Conservation (phyloP, 2,113 vertebrate genomes). For the Papio anubis region DNA sequence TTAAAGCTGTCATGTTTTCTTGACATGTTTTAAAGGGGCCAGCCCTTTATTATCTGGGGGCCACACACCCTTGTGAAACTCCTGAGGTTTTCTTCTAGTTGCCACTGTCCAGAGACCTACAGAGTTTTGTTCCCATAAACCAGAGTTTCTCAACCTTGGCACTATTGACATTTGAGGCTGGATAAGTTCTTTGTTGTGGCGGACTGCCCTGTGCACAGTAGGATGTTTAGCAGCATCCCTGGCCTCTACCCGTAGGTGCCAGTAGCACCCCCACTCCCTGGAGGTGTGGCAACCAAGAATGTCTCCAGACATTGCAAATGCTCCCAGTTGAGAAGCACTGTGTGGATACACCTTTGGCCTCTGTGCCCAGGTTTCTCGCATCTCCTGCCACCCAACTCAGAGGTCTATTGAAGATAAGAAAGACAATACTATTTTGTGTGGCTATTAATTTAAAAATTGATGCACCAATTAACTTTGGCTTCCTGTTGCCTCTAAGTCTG, state of each 20-base stretch:
- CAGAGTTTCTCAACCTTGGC: background rate
- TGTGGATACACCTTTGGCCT: background rate
- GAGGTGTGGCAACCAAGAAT: background rate
- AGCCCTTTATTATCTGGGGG: background rate
- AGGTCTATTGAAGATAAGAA: background rate
- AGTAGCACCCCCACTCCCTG: too few species aligned
- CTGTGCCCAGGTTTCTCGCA: background rate
- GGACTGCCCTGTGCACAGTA: background rate
- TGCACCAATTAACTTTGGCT: background rate
- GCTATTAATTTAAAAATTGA: accelerated
- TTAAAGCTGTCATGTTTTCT: background rate
- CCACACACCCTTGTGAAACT: accelerated
- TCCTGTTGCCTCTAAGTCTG: background rate
- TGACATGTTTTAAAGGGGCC: background rate
- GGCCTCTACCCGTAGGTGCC: background rate
- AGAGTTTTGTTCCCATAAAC: background rate
- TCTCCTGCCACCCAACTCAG: too few species aligned
- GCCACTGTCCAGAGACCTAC: background rate
- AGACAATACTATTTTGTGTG: background rate
- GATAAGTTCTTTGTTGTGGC: accelerated
- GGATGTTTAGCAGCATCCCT: background rate
- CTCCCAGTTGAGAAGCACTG: background rate
- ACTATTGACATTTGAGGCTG: background rate
- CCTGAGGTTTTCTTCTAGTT: background rate
- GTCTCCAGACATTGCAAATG: background rate